Base-by-base conservation (phyloP, 2,888 invertebrate species). In the Caenorhabditis sp. region DNA sequence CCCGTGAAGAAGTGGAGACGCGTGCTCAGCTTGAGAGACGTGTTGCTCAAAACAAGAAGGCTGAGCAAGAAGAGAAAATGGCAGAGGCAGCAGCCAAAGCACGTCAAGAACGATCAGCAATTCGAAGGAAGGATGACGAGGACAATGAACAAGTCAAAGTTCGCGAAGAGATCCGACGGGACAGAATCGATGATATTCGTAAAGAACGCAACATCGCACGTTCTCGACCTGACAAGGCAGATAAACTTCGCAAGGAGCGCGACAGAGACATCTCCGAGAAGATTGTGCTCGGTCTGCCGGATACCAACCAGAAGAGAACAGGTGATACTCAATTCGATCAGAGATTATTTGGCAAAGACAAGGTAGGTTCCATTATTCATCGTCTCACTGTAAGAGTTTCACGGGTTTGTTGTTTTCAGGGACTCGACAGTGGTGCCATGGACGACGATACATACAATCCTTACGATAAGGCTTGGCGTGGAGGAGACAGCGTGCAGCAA, bases 231-330 rank as follows among this genome's bases (percentile, higher is more conserved):
- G 98, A 98, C 91, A 98, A 97, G 86, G 92, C 93, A 90, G 95
- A 96, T 0, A 96, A 96, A 89, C 93, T 98, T 74, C 79, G 86
- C 38, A 85, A 83, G 44, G 96, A 97, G 91, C 94, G 97, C 2
- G 99, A 99, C 89, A 95, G 99, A 4, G 99, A 99, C 92, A 97
- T 99, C 80, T 97, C 97, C 10, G 99, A 99, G 92, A 97, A 98
- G 94, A 98, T 99, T 88, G 99, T 99, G 0, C 94, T 99, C 16
- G 98, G 98, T 0, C 93, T 98, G 93, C 98, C 98, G 0, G 97
- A 97, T 91, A 95, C 95, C 0, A 85, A 87, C 56, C 77, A 70
- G n/a, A 86, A 86, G n/a, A 86, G 90, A 2, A 80, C 85, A 22
- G 90, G 90, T 14, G 94, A 94, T 66, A 92, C 93, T 16, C 93